A percentile compares a stretch with the other conserved stretches of the same genome.
Evolutionary conservation across 2,113 vertebrate species (phyloP).

Genomic region (Zosterops hypoxanthus): DNA sequence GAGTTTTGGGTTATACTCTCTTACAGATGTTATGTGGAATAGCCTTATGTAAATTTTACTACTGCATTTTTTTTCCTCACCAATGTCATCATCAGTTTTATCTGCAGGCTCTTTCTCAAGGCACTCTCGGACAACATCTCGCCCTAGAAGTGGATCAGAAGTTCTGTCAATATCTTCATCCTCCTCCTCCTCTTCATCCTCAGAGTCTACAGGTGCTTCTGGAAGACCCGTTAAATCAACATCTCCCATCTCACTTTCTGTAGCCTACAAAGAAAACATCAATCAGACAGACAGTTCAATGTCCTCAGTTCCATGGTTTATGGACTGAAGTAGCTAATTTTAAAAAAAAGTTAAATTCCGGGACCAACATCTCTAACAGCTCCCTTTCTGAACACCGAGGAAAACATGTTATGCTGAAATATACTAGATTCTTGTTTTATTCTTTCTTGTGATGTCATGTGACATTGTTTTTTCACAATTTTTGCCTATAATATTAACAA

Average conservation of each 20-base stretch:
- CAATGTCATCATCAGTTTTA: constrained; percentile 94
- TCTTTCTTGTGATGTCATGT: not conserved
- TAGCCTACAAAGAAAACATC: constrained; percentile 80
- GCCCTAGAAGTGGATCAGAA: constrained; percentile 85
- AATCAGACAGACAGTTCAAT: not conserved
- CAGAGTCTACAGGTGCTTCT: constrained; percentile 94
- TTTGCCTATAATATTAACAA: not conserved
- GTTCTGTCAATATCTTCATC: constrained; percentile 95
- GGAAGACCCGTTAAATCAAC: constrained; percentile 95
- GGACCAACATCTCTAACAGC: not conserved
- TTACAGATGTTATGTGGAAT: not conserved
- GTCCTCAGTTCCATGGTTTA: not conserved
- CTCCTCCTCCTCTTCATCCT: constrained; percentile 97
- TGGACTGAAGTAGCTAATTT: not conserved
- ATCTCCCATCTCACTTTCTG: constrained; percentile 94
- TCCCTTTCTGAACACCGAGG: not conserved
- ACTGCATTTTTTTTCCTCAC: constrained; percentile 67
- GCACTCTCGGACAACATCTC: constrained; percentile 95
- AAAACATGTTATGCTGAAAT: not conserved
- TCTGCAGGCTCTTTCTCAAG: constrained; percentile 95
- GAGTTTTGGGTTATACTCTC: not conserved
- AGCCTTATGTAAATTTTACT: not conserved
- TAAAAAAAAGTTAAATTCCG: not conserved
- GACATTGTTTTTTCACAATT: not conserved
- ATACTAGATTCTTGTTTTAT: not conserved